Conservation (phyloP, 2,888 invertebrate species). For the Elmis aenea region DNA sequence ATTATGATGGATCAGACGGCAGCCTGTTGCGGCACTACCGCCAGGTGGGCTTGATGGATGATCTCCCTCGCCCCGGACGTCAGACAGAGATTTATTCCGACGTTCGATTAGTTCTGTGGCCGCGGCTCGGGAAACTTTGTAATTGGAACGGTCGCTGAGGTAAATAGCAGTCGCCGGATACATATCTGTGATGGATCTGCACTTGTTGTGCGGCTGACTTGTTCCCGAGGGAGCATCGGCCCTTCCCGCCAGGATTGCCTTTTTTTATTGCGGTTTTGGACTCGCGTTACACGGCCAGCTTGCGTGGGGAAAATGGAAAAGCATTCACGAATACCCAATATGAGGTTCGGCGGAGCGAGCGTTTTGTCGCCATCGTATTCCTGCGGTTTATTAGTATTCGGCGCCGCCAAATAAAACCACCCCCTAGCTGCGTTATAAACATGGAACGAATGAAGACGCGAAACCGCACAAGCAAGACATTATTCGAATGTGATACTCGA, state of each 20-base stretch:
- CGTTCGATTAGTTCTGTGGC: conserved; percentile 31
- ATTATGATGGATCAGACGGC: conserved; percentile 25
- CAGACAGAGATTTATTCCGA: conserved; percentile 26
- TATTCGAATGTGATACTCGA: conserved; percentile 14
- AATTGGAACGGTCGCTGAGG: conserved; percentile 27
- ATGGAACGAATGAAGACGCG: conserved; percentile 15
- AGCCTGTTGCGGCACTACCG: conserved; percentile 21
- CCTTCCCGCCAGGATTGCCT: conserved; percentile 10
- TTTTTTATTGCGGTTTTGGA: conserved; percentile 13
- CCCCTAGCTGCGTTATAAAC: conserved; percentile 9
- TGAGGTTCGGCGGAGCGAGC: not conserved
- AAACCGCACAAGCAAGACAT: conserved; percentile 11
- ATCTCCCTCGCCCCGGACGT: conserved; percentile 17
- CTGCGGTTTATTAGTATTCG: conserved; percentile 7
- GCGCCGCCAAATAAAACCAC: conserved; percentile 7
- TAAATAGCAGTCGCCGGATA: conserved; percentile 27
- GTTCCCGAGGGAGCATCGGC: conserved; percentile 10
- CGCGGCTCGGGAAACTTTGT: conserved; percentile 28
- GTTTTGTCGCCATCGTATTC: not conserved
- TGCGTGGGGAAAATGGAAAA: conserved; percentile 13
- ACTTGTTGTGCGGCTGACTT: conserved; percentile 14
- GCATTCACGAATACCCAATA: conserved; percentile 3
- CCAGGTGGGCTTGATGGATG: conserved; percentile 25
- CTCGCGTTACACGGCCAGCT: conserved; percentile 11
- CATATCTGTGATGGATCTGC: conserved; percentile 26